Base-by-base conservation (phyloP, 1,140 invertebrate genomes). In the Bombus fervidus region DNA sequence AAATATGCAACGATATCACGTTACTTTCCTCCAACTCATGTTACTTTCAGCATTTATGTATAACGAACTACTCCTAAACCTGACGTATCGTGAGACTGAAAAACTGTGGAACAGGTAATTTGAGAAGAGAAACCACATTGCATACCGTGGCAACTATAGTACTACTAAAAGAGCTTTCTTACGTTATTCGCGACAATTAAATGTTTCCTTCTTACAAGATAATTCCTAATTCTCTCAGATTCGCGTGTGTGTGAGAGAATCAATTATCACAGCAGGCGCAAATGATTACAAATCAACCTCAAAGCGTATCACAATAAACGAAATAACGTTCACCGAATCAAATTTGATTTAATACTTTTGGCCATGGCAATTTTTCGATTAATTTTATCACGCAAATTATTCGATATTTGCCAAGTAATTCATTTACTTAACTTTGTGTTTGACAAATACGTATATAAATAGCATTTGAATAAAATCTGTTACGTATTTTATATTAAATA, bases 51-150 rank as follows among this genome's bases (percentile, higher is more conserved):
- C 59, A 68, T 85, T 85, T 85, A 85, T 59, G 43, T 85, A 66
- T 53, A 81, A 81, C 84, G 75, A 75, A 81, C 71, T 85, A 75
- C 79, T 74, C 53, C 39, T 81, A 85, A 81, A 81, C 59, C 84
- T 74, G 84, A 57, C 53, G 66, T 78, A 79, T 86, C 62, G 79
- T 88, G 79, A 82, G 79, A 87, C 68, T 82, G 31, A 79, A 87
- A 89, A 81, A 82, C 53, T 47, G 74, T 78, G 34, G 68, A 68
- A 71, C 81, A 34, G 68, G 85, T 87, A 87, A 90, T 82, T 66
- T 31, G 73, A 89, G 87, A 76, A 72, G 89, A 82, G 88, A 90
- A 90, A 83, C 88, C 85, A 72, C 85, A 87, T 69, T 81, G 79
- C 84, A 85, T 85, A 66, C 84, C 84, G 57, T 81, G 80, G 43